Base-by-base conservation (phyloP, 2,797 vertebrate species). In the Anomalospiza imberbis region DNA sequence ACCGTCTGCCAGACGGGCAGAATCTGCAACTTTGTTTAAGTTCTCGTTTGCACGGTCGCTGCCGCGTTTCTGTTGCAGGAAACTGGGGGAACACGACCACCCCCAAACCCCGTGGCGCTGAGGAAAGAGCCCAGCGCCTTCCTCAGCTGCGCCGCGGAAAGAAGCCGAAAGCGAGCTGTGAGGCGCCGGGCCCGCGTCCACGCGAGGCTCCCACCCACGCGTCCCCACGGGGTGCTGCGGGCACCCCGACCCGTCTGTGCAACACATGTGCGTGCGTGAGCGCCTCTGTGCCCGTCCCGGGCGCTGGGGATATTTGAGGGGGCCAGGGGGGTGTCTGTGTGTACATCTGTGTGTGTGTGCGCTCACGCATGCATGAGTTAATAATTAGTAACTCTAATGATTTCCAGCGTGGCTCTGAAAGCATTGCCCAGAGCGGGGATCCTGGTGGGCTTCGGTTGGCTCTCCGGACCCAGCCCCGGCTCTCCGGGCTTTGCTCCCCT, bases 321-420 rank as follows among this genome's bases (percentile, higher is more conserved):
- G 47, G 63, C 32, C 54, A 66, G 61, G 34, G 47, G 57, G 48
- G 71, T 71, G 81, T 73, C 80, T 89, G 25, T 57, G 66, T 57
- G 77, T 95, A 81, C 93, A 95, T 95, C 94, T 95, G 85, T 89
- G 88, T 93, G 71, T 84, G 92, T 85, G 94, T 28, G 91, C 91
- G 84, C 93, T 96, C 94, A 96, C 94, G 93, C 95, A 95, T 88
- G 78, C 95, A 96, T 89, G 85, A 94, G 95, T 96, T 96, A 94
- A 93, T 96, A 95, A 90, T 95, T 93, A 93, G 91, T 82, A 95
- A 96, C 95, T 92, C 92, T 94, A 95, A 95, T 95, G 82, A 95
- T 94, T 96, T 96, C 91, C 87, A 95, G 93, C 92, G 81, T 85
- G 86, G 77, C 84, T 82, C 83, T 93, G 89, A 76, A 93, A 94